These are phyloP conservation scores for Acridotheres tristis DNA, from an alignment of 2,797 vertebrate genomes.

Conservation along the genomic window DNA sequence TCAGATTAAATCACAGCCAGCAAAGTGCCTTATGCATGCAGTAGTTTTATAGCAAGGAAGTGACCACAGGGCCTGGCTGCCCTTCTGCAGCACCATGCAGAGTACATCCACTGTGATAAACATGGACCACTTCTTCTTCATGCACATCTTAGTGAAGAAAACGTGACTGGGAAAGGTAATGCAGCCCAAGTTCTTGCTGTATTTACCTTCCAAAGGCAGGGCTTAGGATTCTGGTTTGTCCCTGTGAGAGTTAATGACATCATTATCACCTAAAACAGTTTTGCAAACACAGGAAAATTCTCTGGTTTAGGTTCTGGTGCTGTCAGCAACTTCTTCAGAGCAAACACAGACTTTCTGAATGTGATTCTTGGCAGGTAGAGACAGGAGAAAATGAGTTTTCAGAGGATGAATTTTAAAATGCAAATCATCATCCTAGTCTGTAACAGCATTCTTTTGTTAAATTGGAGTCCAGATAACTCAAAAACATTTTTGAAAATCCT, in stretches of 20 bases:
- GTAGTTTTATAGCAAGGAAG: neutral
- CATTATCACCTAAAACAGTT: conserved; percentile 50
- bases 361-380: conserved; percentile 53
- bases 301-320: conserved; percentile 26
- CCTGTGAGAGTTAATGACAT: conserved; percentile 37
- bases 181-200: conserved; percentile 2
- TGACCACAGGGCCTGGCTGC: neutral
- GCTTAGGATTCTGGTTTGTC: neutral
- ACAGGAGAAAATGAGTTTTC: conserved; percentile 9
- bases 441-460: neutral
- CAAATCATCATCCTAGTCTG: neutral
- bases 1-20: neutral
- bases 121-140: neutral
- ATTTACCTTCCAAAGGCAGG: conserved; percentile 1
- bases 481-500: neutral
- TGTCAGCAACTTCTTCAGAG: conserved; percentile 49
- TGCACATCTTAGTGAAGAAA: neutral
- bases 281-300: neutral
- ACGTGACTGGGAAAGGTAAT: neutral
- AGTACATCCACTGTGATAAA: neutral
- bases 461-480: neutral
- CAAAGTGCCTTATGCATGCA: neutral
- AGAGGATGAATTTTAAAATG: conserved; percentile 16
- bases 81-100: neutral
- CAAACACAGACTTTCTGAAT: conserved; percentile 28